phyloP scores from a whole-genome alignment of 2,888 invertebrate species.

The Drosophila gaucha region DNA sequence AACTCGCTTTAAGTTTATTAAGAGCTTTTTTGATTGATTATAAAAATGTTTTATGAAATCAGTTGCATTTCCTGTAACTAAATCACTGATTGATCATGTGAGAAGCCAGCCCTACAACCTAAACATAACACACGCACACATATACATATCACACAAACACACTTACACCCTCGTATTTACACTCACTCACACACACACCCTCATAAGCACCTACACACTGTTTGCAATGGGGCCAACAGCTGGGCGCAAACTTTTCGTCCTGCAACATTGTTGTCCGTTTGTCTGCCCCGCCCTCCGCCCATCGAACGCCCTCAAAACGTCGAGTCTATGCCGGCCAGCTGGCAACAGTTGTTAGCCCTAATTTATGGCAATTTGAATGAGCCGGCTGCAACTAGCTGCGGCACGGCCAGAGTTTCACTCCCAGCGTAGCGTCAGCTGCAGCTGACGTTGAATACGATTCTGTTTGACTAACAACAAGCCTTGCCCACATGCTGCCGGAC shows the following conservation, averaged over 20 bases:
- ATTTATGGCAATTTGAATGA: slow-evolving; percentile 76
- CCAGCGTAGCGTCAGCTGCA: neutral
- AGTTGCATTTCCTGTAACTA: too few relatives aligned
- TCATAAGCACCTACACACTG: neutral
- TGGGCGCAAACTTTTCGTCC: slow-evolving; percentile 15
- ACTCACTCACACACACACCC: neutral
- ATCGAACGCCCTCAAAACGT: slow-evolving; percentile 1
- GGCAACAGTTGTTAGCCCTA: slow-evolving; percentile 71
- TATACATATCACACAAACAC: neutral
- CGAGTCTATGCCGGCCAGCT: slow-evolving; percentile 30
- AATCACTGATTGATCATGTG: neutral
- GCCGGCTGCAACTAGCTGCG: too few relatives aligned
- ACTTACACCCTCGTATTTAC: slow-evolving; percentile 2
- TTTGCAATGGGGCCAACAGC: neutral
- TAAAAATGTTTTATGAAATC: neutral
- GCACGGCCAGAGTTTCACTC: too few relatives aligned
- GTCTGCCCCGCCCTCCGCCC: slow-evolving; percentile 15
- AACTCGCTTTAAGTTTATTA: neutral
- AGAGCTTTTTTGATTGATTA: neutral
- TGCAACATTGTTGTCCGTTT: slow-evolving; percentile 22
- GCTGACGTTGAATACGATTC: neutral
- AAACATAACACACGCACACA: neutral
- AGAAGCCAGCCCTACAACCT: neutral
- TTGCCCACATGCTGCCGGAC: slow-evolving; percentile 18
- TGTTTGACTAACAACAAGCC: slow-evolving; percentile 22